These are phyloP conservation scores for Hypercompe scribonia DNA, from an alignment of 2,888 invertebrate genomes.

Conservation along the genomic window DNA sequence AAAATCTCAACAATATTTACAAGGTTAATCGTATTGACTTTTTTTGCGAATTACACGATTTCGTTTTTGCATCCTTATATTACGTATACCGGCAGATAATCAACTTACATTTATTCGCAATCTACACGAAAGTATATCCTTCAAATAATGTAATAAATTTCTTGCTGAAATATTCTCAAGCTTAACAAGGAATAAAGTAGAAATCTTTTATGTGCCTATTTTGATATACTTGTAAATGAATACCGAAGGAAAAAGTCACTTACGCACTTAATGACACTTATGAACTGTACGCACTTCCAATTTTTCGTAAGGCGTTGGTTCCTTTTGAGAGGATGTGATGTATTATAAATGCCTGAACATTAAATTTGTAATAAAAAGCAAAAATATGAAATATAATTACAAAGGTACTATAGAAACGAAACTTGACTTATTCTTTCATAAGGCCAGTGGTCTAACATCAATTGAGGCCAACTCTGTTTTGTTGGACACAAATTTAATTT, in stretches of 20 bases:
- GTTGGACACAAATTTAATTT: too few species aligned
- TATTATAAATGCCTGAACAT: not conserved
- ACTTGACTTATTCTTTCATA: not conserved
- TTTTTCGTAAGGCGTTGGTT: constrained; percentile 14
- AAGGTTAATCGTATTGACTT: not conserved
- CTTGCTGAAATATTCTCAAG: constrained; percentile 27
- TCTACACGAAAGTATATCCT: constrained; percentile 17
- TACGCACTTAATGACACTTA: constrained; percentile 22
- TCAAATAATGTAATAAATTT: constrained; percentile 15
- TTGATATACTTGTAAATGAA: constrained; percentile 37
- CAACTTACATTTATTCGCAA: constrained; percentile 12
- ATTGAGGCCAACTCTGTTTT: not conserved
- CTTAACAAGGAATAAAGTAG: constrained; percentile 26
- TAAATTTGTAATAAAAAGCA: not conserved
- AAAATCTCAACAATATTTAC: not conserved
- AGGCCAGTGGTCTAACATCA: not conserved
- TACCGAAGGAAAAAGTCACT: constrained; percentile 24
- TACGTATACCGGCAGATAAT: not conserved
- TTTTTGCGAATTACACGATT: not conserved
- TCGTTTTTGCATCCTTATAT: not conserved
- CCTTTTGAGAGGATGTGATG: not conserved
- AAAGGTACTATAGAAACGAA: not conserved
- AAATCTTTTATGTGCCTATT: constrained; percentile 31
- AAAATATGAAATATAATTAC: not conserved
- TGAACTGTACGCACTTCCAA: constrained; percentile 15